phyloP scores from a whole-genome alignment of 2,113 vertebrate species.

The Lepus europaeus region DNA sequence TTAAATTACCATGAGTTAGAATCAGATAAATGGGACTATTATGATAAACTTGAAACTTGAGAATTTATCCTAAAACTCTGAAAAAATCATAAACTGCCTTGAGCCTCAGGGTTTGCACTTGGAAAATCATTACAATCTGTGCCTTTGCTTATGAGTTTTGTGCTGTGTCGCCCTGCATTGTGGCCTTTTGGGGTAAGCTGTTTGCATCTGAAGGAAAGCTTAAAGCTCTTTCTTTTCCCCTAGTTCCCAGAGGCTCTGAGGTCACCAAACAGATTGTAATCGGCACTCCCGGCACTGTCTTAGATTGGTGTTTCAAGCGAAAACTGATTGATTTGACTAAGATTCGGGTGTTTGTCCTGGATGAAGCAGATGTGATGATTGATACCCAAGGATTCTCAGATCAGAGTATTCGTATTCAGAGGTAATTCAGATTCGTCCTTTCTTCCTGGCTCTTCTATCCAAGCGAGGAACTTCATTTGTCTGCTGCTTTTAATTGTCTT shows the following conservation, averaged over 20 bases:
- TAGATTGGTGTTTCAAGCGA: slow-evolving; percentile 90
- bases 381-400: slow-evolving; percentile 85
- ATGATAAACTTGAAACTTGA: not conserved
- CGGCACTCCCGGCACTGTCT: slow-evolving; percentile 86
- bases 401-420: slow-evolving; percentile 89
- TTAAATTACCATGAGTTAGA: not conserved
- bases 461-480: not conserved
- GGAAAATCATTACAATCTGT: not conserved
- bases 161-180: fast-evolving
- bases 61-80: not conserved
- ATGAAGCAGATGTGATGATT: slow-evolving; percentile 90
- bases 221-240: not conserved
- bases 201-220: slow-evolving; percentile 6
- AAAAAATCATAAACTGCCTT: not conserved
- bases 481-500: not conserved
- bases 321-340: slow-evolving; percentile 80
- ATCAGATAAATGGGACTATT: not conserved
- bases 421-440: slow-evolving; percentile 71
- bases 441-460: not conserved
- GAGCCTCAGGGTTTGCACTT: not conserved
- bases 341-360: slow-evolving; percentile 88
- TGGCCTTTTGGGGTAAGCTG: not conserved
- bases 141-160: not conserved
- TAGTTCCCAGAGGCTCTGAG: slow-evolving; percentile 76
- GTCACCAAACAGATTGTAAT: slow-evolving; percentile 88